Evolutionary conservation across 2,113 vertebrate genomes (phyloP).

Genomic region (Nicator chloris): DNA sequence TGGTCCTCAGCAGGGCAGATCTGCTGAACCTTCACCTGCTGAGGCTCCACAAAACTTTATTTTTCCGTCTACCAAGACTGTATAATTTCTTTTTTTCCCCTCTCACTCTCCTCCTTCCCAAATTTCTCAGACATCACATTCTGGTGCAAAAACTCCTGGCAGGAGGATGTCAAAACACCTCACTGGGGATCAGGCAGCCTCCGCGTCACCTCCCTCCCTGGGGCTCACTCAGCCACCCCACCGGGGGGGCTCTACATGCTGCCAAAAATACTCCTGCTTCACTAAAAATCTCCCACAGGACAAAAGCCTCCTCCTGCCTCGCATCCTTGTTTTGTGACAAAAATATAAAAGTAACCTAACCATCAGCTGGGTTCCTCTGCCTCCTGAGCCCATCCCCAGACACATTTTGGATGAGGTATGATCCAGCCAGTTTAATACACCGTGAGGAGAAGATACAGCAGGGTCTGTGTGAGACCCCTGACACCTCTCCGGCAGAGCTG

Average conservation of each 20-base stretch:
- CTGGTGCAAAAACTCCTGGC: neutral
- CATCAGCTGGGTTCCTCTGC: neutral
- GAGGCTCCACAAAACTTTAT: neutral
- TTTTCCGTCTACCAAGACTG: neutral
- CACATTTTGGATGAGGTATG: neutral
- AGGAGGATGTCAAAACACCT: neutral
- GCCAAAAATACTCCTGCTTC: neutral
- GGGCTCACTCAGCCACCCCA: neutral
- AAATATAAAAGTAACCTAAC: neutral
- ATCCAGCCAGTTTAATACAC: neutral
- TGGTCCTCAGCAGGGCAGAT: neutral
- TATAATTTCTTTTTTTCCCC: fast-evolving
- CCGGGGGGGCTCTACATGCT: fast-evolving
- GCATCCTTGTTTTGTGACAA: neutral
- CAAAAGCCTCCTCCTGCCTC: neutral
- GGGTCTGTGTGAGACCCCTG: neutral
- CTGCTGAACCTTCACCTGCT: neutral
- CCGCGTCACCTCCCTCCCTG: neutral
- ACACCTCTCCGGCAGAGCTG: neutral
- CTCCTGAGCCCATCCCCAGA: neutral
- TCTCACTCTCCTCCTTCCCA: neutral
- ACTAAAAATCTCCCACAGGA: neutral
- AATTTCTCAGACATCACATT: neutral
- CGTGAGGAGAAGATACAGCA: fast-evolving
- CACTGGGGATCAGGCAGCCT: neutral